Evolutionary conservation across 2,797 vertebrate species (phyloP), one percentile per base, ranked within the genome.

Genomic region (Danio tinwini): DNA sequence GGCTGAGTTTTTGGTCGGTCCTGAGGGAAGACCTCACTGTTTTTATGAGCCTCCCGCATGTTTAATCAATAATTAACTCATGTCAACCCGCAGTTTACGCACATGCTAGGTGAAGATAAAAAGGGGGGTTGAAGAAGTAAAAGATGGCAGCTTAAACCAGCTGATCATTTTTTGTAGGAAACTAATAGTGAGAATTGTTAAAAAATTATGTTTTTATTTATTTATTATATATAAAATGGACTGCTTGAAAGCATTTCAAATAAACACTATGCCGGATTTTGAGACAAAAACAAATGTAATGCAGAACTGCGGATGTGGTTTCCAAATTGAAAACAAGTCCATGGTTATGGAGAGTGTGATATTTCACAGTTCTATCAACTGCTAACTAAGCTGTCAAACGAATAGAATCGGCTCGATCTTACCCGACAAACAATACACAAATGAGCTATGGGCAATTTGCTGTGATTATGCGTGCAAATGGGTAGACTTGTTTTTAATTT

Each of bases 11-110:
- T 92, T 44, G 50, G 88, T 76, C 83, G 82, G 75, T 89, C 91
- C 91, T 93, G 90, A 82, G 89, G 90, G 92, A 91, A 83, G 21
- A 17, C 73, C 85, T 79, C 17, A 39, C 69, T 80, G 81, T 76
- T 78, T 79, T 81, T 82, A 65, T 83, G 67, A 84, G 78, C 72
- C 86, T 86, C 84, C 86, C 90, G 91, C 89, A 89, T 93, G 90
- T 92, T 93, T 93, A 93, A 93, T 94, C 93, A 93, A 94, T 93
- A 94, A 92, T 92, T 93, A 92, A 92, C 91, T 92, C 76, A 21
- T 91, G 90, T 92, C 88, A 89, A 89, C 86, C 47, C 84, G 85
- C 89, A 90, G 91, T 93, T 92, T 92, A 90, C 90, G 85, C 87
- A 82, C 64, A 86, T 45, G 44, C 67, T 42, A 59, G 72, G 63